Base-by-base conservation (phyloP, 2,888 invertebrate genomes). In the Conchocele bisecta region DNA sequence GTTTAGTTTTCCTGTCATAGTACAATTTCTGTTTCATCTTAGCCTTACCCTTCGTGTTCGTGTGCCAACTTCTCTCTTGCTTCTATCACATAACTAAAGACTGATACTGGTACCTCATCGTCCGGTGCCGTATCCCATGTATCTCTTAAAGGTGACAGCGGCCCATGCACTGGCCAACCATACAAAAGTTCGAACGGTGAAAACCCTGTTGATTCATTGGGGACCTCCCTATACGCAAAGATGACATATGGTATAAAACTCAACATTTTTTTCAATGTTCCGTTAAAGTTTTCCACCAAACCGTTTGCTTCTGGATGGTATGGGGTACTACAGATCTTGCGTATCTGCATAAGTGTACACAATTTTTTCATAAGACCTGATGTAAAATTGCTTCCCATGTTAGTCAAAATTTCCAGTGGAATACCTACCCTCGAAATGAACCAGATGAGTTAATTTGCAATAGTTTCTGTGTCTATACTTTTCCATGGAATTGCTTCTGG, bases 301-400 rank as follows among this genome's bases (percentile, higher is more conserved):
- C 50, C 50, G 31, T 50, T 50, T 7, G 50, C 50, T 15, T 50
- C 29, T 28, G 50, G 50, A 28, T 29, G 29, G n/a, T 50, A 29
- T 50, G 50, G n/a, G n/a, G n/a, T n/a, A n/a, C n/a, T n/a, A n/a
- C n/a, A n/a, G n/a, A n/a, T n/a, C n/a, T n/a, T n/a, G n/a, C n/a
- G n/a, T n/a, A n/a, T n/a, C n/a, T n/a, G n/a, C n/a, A n/a, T n/a
- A n/a, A n/a, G n/a, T n/a, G n/a, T n/a, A n/a, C n/a, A n/a, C n/a
- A n/a, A n/a, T n/a, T n/a, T n/a, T n/a, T n/a, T n/a, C n/a, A n/a
- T n/a, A n/a, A n/a, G n/a, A n/a, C n/a, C n/a, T n/a, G n/a, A n/a
- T n/a, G n/a, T n/a, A n/a, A n/a, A n/a, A n/a, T n/a, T n/a, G n/a
- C n/a, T n/a, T n/a, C n/a, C n/a, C n/a, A n/a, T n/a, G n/a, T n/a